These are phyloP conservation scores for Spea multiplicata DNA, from an alignment of 2,113 vertebrate species.

Conservation along the genomic window DNA sequence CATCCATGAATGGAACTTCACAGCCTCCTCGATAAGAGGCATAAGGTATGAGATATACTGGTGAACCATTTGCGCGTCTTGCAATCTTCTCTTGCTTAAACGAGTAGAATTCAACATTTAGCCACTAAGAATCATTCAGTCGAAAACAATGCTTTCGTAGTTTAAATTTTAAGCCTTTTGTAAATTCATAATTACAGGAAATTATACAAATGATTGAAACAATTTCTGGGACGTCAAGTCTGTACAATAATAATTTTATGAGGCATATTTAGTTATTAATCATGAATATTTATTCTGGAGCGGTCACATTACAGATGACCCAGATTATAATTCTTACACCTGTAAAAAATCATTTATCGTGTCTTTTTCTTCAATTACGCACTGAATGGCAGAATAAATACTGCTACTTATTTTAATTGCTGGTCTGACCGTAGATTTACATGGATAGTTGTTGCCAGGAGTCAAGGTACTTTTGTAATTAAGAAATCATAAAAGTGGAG, in stretches of 20 bases:
- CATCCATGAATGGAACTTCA: conserved; percentile 94
- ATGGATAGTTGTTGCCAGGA: too few relatives aligned
- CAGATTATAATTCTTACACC: too few relatives aligned
- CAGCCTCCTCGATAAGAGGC: conserved; percentile 84
- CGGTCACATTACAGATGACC: too few relatives aligned
- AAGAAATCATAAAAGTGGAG: too few relatives aligned
- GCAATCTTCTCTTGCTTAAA: too few relatives aligned
- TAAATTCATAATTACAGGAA: conserved; percentile 19
- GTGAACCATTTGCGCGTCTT: background rate
- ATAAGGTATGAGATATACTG: conserved; percentile 75
- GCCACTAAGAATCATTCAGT: background rate
- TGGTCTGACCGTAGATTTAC: too few relatives aligned
- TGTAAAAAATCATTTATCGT: too few relatives aligned
- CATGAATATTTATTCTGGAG: background rate
- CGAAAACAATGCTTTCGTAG: background rate
- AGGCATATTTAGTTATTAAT: background rate
- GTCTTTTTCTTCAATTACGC: too few relatives aligned
- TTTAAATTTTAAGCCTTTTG: background rate
- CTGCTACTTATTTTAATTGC: too few relatives aligned
- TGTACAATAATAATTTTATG: conserved; percentile 5
- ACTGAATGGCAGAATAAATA: too few relatives aligned
- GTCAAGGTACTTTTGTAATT: too few relatives aligned
- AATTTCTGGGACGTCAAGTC: background rate
- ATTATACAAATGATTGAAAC: background rate
- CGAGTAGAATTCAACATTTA: background rate